Evolutionary conservation across 2,797 vertebrate genomes (phyloP).

Genomic region (Sphenopsis melanotis): DNA sequence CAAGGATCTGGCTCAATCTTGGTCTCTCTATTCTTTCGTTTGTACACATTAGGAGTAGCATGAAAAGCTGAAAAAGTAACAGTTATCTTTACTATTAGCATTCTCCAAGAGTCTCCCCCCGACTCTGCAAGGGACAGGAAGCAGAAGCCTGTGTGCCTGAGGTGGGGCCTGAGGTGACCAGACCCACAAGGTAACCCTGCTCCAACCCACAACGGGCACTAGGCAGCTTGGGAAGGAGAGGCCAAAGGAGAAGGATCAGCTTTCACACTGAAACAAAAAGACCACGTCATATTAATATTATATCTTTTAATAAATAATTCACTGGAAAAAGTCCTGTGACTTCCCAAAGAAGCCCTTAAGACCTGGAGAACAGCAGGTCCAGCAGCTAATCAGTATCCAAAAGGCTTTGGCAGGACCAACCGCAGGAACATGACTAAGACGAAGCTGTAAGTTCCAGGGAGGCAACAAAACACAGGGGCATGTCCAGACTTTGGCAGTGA

Average conservation of each 20-base stretch:
- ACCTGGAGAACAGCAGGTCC: slow-evolving; percentile 7
- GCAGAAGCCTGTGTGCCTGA: background rate
- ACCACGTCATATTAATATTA: background rate
- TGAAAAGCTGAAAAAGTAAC: slow-evolving; percentile 86
- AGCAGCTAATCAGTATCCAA: background rate
- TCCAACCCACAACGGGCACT: accelerated
- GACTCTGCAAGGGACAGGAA: background rate
- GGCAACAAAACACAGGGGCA: slow-evolving; percentile 35
- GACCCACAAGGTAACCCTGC: background rate
- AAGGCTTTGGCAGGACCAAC: slow-evolving; percentile 1
- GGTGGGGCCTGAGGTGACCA: background rate
- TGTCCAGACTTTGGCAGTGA: slow-evolving; percentile 11
- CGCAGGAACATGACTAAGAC: slow-evolving; percentile 4
- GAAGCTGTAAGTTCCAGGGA: slow-evolving; percentile 30
- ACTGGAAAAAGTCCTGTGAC: slow-evolving; percentile 26
- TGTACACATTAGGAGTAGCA: slow-evolving; percentile 94
- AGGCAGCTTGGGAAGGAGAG: background rate
- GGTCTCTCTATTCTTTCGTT: slow-evolving; percentile 95
- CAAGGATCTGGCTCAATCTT: slow-evolving; percentile 93
- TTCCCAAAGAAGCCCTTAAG: slow-evolving; percentile 26
- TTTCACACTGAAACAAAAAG: slow-evolving; percentile 32
- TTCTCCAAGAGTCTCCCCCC: background rate
- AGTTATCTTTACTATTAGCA: slow-evolving; percentile 17
- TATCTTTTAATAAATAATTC: slow-evolving; percentile 49
- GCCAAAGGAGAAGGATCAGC: background rate